phyloP scores from a whole-genome alignment of 2,113 vertebrate species.

The Limanda limanda region DNA sequence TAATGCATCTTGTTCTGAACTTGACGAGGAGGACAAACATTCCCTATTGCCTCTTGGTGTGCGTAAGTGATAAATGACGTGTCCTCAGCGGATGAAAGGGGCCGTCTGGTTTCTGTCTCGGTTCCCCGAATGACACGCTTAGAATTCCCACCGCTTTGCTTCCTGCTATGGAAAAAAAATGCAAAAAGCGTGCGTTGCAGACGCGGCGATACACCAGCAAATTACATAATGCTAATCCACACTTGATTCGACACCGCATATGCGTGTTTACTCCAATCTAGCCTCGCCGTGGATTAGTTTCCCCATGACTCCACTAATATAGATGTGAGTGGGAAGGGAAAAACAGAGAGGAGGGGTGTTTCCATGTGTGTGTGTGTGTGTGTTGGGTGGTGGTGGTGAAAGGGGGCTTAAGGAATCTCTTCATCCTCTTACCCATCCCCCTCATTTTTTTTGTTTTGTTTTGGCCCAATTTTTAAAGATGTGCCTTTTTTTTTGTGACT shows the following conservation, averaged over 20 bases:
- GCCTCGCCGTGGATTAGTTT: constrained; percentile 10
- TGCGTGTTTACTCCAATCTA: constrained; percentile 25
- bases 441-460: constrained; percentile 44
- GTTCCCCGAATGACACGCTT: constrained; percentile 36
- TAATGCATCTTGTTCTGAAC: constrained; percentile 60
- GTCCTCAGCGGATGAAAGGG: constrained; percentile 56
- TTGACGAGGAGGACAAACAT: constrained; percentile 60
- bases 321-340: constrained; percentile 43
- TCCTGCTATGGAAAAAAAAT: constrained; percentile 49
- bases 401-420: constrained; percentile 63
- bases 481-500: constrained; percentile 80
- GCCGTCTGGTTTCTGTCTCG: constrained; percentile 57
- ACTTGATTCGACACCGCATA: not conserved
- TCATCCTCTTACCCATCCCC: constrained; percentile 65
- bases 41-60: constrained; percentile 28
- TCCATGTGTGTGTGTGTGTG: constrained; percentile 39
- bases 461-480: constrained; percentile 76
- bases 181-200: constrained; percentile 1
- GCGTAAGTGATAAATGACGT: constrained; percentile 56
- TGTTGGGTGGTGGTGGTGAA: constrained; percentile 10
- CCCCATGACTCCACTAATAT: constrained; percentile 33
- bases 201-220: not conserved
- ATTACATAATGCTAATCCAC: constrained; percentile 41
- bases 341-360: constrained; percentile 24
- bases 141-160: constrained; percentile 34